Percentiles rank a stretch among this genome's conserved stretches.
These are phyloP conservation scores for Mizuhopecten yessoensis DNA, from an alignment of 1,140 invertebrate species.

Conservation along the genomic window DNA sequence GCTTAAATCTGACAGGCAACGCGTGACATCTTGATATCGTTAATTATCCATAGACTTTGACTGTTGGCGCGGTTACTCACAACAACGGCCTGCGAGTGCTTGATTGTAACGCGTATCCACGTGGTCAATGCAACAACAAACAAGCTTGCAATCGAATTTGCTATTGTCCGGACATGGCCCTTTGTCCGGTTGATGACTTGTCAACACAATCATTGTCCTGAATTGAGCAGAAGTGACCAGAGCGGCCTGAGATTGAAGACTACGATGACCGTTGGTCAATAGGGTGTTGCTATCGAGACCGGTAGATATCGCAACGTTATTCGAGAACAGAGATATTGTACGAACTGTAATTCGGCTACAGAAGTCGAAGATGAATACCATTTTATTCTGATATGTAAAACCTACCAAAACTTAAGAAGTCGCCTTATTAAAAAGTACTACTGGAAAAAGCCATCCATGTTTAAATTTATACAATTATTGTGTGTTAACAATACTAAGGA, in stretches of 20 bases:
- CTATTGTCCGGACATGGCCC: slow-evolving; percentile 30
- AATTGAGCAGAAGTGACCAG: background rate
- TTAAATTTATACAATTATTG: no score
- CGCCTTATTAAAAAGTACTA: no score
- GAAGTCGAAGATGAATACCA: no score
- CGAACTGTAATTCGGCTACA: no score
- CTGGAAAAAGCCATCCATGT: no score
- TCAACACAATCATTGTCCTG: slow-evolving; percentile 38
- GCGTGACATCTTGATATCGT: slow-evolving; percentile 1
- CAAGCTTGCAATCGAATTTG: slow-evolving; percentile 38
- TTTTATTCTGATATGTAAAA: no score
- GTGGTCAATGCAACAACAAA: slow-evolving; percentile 19
- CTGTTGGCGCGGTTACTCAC: slow-evolving; percentile 18
- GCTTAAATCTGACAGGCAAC: background rate
- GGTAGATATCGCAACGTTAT: no score
- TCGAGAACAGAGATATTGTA: no score
- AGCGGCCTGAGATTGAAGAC: background rate
- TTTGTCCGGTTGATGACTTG: slow-evolving; percentile 25
- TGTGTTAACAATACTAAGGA: no score
- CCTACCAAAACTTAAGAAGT: no score
- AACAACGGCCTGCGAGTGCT: background rate
- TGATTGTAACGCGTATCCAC: slow-evolving; percentile 2
- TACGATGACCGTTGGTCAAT: slow-evolving; percentile 37
- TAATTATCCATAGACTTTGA: slow-evolving; percentile 24
- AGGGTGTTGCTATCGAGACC: no score